phyloP scores from a whole-genome alignment of 2,797 vertebrate genomes.

The Perodicticus potto region DNA sequence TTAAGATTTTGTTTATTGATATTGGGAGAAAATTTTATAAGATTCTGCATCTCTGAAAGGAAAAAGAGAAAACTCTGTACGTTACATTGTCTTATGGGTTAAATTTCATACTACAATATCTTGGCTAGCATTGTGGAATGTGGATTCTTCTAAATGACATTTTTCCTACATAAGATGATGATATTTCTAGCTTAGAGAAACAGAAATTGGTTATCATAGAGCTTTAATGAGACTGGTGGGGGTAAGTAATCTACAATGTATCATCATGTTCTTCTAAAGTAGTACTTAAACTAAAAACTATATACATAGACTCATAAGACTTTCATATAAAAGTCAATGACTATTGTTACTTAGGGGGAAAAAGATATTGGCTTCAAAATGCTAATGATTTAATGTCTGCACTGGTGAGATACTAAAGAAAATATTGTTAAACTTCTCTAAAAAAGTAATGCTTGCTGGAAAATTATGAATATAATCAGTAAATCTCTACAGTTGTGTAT shows the following conservation, averaged over 20 bases:
- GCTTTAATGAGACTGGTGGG: slow-evolving; percentile 37
- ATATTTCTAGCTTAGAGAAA: slow-evolving; percentile 43
- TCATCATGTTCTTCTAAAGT: slow-evolving; percentile 72
- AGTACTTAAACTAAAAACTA: slow-evolving; percentile 67
- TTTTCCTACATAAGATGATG: background rate
- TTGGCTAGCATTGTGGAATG: slow-evolving; percentile 16
- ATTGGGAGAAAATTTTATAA: background rate
- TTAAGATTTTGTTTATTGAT: slow-evolving; percentile 64
- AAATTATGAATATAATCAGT: slow-evolving; percentile 78
- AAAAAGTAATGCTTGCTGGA: slow-evolving; percentile 68
- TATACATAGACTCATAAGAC: background rate
- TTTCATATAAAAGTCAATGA: slow-evolving; percentile 68
- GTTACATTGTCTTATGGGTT: background rate
- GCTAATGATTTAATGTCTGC: slow-evolving; percentile 61
- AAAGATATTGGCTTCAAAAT: slow-evolving; percentile 49
- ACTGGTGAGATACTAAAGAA: slow-evolving; percentile 67
- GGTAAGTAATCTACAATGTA: background rate
- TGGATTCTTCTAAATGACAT: background rate
- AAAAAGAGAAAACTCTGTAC: background rate
- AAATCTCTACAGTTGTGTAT: slow-evolving; percentile 17
- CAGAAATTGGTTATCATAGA: slow-evolving; percentile 33
- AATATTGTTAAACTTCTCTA: slow-evolving; percentile 68
- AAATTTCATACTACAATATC: slow-evolving; percentile 2
- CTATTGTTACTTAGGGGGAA: slow-evolving; percentile 58
- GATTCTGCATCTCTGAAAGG: background rate